Percentiles rank a stretch among this genome's conserved stretches.
Conservation (phyloP, 2,888 invertebrate genomes). For the Slavum lentiscoides region DNA sequence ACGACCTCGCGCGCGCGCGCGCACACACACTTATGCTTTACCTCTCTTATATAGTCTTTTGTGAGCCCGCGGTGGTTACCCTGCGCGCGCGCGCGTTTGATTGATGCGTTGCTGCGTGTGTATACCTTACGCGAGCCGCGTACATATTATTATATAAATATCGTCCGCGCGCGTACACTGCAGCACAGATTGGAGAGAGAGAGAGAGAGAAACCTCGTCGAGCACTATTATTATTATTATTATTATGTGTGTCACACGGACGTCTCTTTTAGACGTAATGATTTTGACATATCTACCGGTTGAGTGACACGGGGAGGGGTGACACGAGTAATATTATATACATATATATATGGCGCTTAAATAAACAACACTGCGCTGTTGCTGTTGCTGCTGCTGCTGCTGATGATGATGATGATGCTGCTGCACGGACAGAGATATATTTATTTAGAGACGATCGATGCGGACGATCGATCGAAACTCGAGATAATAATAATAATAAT, state of each 20-base stretch:
- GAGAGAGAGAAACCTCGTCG: not conserved
- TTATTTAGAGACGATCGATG: too few species aligned
- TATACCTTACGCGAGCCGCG: conserved; percentile 15
- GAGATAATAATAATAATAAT: too few species aligned
- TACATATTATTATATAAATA: not conserved
- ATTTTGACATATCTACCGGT: conserved; percentile 48
- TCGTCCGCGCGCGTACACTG: not conserved
- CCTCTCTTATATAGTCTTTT: not conserved
- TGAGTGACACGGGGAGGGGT: not conserved
- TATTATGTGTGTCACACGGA: conserved; percentile 49
- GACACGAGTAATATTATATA: not conserved
- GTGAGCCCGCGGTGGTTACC: conserved; percentile 14
- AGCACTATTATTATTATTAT: conserved; percentile 40
- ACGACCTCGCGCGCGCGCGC: not conserved
- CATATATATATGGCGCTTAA: not conserved
- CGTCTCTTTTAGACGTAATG: conserved; percentile 53
- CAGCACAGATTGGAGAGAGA: conserved; percentile 34
- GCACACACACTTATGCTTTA: not conserved
- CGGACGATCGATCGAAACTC: too few species aligned
- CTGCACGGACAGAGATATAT: too few species aligned
- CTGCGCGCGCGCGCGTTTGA: conserved; percentile 20
- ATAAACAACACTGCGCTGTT: not conserved
- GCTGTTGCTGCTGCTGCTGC: too few species aligned
- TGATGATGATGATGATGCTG: too few species aligned
- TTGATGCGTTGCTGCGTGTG: conserved; percentile 36